Evolutionary conservation across 2,888 invertebrate genomes (phyloP), one percentile per base, ranked within the genome.

Genomic region (Boloria selene): DNA sequence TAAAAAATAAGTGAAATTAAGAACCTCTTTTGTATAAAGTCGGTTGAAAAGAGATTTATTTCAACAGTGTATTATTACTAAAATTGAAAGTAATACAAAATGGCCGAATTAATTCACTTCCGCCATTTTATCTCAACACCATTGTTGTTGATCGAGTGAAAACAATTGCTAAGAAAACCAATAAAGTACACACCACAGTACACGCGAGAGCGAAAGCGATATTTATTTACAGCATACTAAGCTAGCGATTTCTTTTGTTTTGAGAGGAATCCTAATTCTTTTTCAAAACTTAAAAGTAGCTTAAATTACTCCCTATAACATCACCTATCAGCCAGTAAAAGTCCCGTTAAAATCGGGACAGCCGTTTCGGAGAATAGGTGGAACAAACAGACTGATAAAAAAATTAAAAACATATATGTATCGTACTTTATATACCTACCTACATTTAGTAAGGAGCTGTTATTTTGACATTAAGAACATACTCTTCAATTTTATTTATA

Each of bases 31-130:
- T 38, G 7, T 10, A 10, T 38, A 2, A 38, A 38, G 10, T 38
- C 10, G 31, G 10, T 38, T 38, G 0, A 38, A 38, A 38, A 7
- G 31, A 31, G 7, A 10, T 38, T 38, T 38, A 38, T 10, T 10
- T 38, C 31, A 10, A 38, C 7, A 7, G 31, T 38, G 44, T 45
- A 18, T 44, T 56, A 22, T 22, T 56, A 22, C 10, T 49, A 49
- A 59, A 59, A 59, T 59, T 59, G 49, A 49, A 59, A 59, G 59
- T 59, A 59, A 49, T 26, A 47, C 31, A 26, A 58, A 58, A 58
- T 31, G 4, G 16, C 31, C 31, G 26, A 59, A 59, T 59, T 49
- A 59, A 16, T 49, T 17, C 49, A 59, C 59, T 59, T 59, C 59
- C 59, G 59, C 47, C 49, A 59, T 59, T 47, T 59, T 59, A 59